A percentile compares a stretch with the other conserved stretches of the same genome.
Conservation (phyloP, 2,797 vertebrate genomes). For the Enteromius trimaculatus region DNA sequence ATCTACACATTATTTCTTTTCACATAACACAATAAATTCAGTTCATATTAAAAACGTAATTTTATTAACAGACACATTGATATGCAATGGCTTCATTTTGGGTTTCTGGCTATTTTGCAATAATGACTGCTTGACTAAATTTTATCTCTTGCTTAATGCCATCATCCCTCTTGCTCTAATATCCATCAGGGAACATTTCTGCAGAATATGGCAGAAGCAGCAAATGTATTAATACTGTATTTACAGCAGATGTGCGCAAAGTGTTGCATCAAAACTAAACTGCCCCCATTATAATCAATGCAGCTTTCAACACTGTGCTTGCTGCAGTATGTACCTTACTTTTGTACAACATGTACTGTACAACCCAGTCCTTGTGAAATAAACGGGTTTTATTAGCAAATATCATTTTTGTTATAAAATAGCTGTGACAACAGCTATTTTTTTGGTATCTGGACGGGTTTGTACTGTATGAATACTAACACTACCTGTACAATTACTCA, state of each 20-base stretch:
- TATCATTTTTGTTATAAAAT: not conserved
- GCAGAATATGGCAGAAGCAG: not conserved
- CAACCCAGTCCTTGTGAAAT: not conserved
- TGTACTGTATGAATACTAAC: not conserved
- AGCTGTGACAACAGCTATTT: not conserved
- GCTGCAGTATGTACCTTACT: not conserved
- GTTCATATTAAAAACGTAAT: not conserved
- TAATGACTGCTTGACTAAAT: not conserved
- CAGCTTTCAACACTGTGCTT: not conserved
- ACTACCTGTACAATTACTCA: not conserved
- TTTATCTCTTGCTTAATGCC: not conserved
- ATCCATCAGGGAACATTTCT: not conserved
- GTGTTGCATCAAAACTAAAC: not conserved
- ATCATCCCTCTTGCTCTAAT: not conserved
- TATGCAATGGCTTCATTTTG: not conserved
- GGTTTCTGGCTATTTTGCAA: not conserved
- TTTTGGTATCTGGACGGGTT: not conserved
- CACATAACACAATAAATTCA: not conserved
- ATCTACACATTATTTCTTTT: not conserved
- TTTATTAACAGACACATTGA: not conserved
- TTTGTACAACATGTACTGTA: constrained; percentile 1
- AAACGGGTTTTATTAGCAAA: not conserved
- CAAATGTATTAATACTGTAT: not conserved
- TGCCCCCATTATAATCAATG: constrained; percentile 6
- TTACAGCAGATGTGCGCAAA: not conserved